These are phyloP conservation scores for Strigamia transsilvanica DNA, from an alignment of 2,888 invertebrate genomes.

Conservation along the genomic window DNA sequence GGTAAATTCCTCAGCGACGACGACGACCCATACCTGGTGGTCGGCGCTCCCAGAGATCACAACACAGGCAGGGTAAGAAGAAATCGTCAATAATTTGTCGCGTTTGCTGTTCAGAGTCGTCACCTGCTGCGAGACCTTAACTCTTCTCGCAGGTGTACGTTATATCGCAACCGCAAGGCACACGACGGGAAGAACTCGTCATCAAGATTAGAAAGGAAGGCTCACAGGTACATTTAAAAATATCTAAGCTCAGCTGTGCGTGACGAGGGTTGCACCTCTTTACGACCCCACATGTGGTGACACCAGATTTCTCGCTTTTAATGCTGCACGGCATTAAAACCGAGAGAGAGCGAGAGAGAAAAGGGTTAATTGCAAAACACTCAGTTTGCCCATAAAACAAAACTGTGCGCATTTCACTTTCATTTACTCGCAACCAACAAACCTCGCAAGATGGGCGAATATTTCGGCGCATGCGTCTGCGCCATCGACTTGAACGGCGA, in stretches of 20 bases:
- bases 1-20: slow-evolving; percentile 13
- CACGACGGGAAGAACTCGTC: not conserved
- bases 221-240: slow-evolving; percentile 31
- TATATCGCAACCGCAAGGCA: slow-evolving; percentile 23
- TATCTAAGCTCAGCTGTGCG: not conserved
- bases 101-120: slow-evolving; percentile 5
- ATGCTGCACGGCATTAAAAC: not conserved
- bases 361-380: slow-evolving; percentile 19
- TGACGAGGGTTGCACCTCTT: slow-evolving; percentile 12
- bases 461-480: slow-evolving; percentile 61
- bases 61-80: slow-evolving; percentile 41
- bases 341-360: too few relatives aligned
- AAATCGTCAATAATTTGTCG: not conserved
- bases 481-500: slow-evolving; percentile 62
- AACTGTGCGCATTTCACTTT: not conserved
- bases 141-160: slow-evolving; percentile 39
- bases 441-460: slow-evolving; percentile 59
- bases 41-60: slow-evolving; percentile 19
- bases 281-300: slow-evolving; percentile 29
- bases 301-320: not conserved
- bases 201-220: slow-evolving; percentile 46
- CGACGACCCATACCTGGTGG: not conserved
- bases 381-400: not conserved
- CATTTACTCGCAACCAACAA: not conserved
- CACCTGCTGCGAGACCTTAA: slow-evolving; percentile 27